Conservation (phyloP, 2,113 vertebrate species). For the Isurus oxyrinchus region DNA sequence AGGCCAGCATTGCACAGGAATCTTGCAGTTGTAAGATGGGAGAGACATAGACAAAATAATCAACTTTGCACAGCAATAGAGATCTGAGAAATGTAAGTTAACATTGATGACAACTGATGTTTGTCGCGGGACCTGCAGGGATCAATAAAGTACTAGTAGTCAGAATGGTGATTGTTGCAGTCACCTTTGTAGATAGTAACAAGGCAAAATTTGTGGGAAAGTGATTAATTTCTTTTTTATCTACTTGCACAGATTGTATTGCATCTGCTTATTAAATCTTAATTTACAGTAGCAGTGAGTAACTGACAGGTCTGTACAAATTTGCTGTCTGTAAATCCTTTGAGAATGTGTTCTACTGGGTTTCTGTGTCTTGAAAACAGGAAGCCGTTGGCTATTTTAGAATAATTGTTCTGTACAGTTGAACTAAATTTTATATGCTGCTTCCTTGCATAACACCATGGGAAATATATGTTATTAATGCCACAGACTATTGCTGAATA, state of each 20-base stretch:
- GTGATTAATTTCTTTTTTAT: neutral
- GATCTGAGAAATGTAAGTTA: neutral
- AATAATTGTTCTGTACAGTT: neutral
- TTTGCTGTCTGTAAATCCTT: neutral
- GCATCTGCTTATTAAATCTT: constrained; percentile 22
- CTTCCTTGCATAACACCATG: neutral
- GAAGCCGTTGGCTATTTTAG: neutral
- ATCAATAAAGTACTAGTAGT: neutral
- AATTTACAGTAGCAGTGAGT: constrained; percentile 13
- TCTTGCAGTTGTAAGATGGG: neutral
- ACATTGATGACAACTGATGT: neutral
- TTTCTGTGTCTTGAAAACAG: neutral
- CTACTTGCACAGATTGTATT: constrained; percentile 15
- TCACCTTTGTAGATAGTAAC: neutral
- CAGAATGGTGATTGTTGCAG: neutral
- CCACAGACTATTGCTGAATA: neutral
- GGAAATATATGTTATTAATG: neutral
- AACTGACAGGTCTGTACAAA: neutral
- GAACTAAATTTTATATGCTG: neutral
- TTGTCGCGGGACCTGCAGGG: neutral
- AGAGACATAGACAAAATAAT: neutral
- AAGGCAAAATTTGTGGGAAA: neutral
- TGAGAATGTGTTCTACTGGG: neutral
- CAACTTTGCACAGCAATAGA: neutral
- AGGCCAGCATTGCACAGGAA: neutral